Base-by-base conservation (phyloP, 2,113 vertebrate genomes). In the Sterna hirundo region DNA sequence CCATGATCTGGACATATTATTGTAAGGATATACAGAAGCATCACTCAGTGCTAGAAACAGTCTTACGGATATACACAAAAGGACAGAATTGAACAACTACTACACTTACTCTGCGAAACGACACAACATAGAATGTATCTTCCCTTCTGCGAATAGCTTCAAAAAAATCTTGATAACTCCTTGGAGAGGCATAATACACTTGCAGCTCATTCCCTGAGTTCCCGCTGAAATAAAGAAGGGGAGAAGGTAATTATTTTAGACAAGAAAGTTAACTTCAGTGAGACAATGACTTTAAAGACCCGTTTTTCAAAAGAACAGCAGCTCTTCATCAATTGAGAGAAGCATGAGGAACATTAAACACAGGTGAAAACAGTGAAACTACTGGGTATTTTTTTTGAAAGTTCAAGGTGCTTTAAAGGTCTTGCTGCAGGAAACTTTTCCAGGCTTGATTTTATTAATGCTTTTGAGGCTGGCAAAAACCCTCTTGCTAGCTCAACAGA, bases 51-150 rank as follows among this genome's bases (percentile, higher is more conserved):
- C 40, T 21, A 61, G 68, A 61, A 83, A 60, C 23, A 72, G 32
- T 6, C 34, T 36, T 26, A 62, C 1, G 8, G 26, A 62, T 19
- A 46, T 11, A 44, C 4, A 34, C 3, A 32, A 46, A 18, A 88
- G 19, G n/a, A 9, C 51, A 85, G 51, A 7, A 51, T 1, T 47
- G 58, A 93, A 51, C 20, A 86, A 42, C 11, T 55, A n/a, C n/a
- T 27, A 8, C 42, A 98, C 99, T 99, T 95, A 99, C 99, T 98
- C 99, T 98, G 83, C 99, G 98, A 97, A 99, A 99, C 21, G 99
- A 99, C 85, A 99, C 99, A 11, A 99, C 98, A 9, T 99, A 99
- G 97, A 99, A 99, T 0, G 99, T 99, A 96, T 99, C 99, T 14
- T 98, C 99, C 54, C 98, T 98, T 44, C 99, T 98, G 93, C 95